These are phyloP conservation scores for Ianthella basta DNA, from an alignment of 37 sponge, comb jelly and placozoan genomes.

Conservation along the genomic window DNA sequence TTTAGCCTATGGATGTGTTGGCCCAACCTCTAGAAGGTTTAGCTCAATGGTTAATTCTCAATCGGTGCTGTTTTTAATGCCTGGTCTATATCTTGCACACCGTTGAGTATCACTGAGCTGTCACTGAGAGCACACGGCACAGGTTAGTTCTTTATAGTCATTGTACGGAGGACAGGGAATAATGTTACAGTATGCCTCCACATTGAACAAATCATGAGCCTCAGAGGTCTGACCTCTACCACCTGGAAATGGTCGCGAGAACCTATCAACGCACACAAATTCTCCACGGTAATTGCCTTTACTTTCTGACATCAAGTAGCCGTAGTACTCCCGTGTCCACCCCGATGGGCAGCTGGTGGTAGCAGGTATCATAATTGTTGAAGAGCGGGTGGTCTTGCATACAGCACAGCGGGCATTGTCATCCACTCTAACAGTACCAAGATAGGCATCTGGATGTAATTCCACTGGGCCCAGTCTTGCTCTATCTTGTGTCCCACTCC, in stretches of 20 bases:
- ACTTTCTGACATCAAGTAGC: slow-evolving; percentile 5
- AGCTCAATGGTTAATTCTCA: no score
- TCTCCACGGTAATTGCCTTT: background rate
- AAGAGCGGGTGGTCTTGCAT: background rate
- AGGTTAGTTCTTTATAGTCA: background rate
- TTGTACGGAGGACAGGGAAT: background rate
- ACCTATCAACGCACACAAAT: background rate
- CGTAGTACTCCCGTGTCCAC: slow-evolving; percentile 23
- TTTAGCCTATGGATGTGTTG: no score
- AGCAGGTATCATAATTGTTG: slow-evolving; percentile 17
- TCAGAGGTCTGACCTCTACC: background rate
- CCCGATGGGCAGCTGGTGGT: slow-evolving; percentile 2
- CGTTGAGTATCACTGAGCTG: no score
- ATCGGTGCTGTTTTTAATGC: no score
- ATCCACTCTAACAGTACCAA: background rate
- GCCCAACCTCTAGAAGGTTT: no score
- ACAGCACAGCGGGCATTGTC: background rate
- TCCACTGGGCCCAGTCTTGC: slow-evolving; percentile 7
- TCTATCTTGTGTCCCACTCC: background rate
- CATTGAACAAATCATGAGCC: background rate
- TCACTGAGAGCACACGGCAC: background rate
- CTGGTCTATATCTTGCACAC: no score
- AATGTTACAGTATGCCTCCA: background rate
- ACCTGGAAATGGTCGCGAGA: background rate
- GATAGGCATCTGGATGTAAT: background rate